A percentile compares a stretch with the other conserved stretches of the same genome.
Conservation (phyloP, 2,888 invertebrate genomes). For the Dorcus hopei region DNA sequence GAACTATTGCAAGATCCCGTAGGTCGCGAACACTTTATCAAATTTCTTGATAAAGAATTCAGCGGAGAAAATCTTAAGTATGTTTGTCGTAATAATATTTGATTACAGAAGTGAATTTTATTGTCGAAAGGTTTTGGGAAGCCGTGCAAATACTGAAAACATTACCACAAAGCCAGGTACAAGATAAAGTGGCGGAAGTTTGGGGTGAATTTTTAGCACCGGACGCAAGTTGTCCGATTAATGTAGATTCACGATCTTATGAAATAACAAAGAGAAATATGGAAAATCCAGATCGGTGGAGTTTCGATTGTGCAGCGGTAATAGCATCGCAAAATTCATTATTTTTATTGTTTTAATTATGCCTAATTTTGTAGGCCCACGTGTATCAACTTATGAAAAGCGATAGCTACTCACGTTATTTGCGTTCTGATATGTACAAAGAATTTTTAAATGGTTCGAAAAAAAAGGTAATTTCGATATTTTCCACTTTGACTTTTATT, state of each 20-base stretch:
- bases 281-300: constrained; percentile 84
- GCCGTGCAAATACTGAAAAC: constrained; percentile 91
- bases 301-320: constrained; percentile 96
- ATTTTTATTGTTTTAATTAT: constrained; percentile 8
- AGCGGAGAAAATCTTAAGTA: constrained; percentile 98
- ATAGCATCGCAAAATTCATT: not conserved
- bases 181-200: constrained; percentile 77
- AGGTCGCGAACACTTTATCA: constrained; percentile 93
- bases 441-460: constrained; percentile 93
- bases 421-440: constrained; percentile 98
- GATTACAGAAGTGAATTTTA: not conserved
- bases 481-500: not conserved
- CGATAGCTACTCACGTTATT: constrained; percentile 96
- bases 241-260: constrained; percentile 91
- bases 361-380: constrained; percentile 70
- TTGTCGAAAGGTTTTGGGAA: constrained; percentile 79
- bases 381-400: constrained; percentile 99
- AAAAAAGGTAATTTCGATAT: constrained; percentile 75
- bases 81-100: constrained; percentile 37
- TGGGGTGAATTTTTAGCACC: constrained; percentile 92
- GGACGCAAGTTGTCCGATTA: constrained; percentile 94
- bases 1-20: constrained; percentile 93
- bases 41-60: constrained; percentile 96
- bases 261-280: constrained; percentile 80
- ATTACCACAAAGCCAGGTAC: constrained; percentile 80